These are phyloP conservation scores for Melinopterus prodromus DNA, from an alignment of 2,888 invertebrate genomes.

Conservation along the genomic window DNA sequence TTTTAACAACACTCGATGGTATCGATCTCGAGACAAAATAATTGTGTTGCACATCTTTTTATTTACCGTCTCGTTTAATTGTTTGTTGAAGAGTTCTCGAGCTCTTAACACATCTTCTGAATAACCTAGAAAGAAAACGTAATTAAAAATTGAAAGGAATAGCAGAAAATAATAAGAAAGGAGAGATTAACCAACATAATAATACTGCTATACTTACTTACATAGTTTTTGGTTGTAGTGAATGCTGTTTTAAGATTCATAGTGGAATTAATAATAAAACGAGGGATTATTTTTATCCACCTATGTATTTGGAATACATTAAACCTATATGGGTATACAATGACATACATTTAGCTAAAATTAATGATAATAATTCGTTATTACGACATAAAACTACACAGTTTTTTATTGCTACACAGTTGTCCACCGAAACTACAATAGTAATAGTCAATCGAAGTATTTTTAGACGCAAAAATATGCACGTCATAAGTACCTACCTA, in stretches of 20 bases:
- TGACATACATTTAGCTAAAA: not conserved
- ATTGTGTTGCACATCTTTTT: not conserved
- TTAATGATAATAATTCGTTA: conserved; percentile 4
- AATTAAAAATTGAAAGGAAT: not conserved
- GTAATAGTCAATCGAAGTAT: not conserved
- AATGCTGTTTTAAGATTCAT: no score
- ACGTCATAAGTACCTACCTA: no score
- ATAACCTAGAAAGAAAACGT: not conserved
- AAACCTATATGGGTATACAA: not conserved
- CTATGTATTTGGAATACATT: not conserved
- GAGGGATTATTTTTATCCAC: not conserved
- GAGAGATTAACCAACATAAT: no score
- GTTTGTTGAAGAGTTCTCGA: not conserved
- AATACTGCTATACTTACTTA: no score
- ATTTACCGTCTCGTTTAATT: not conserved
- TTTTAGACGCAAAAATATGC: not conserved
- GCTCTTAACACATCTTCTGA: not conserved
- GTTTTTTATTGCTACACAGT: not conserved
- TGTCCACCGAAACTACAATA: not conserved
- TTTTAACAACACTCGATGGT: not conserved
- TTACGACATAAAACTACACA: not conserved
- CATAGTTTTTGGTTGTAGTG: no score
- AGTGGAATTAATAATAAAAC: no score
- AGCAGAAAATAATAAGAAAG: not conserved
- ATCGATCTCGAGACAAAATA: not conserved